Evolutionary conservation across 2,113 vertebrate genomes (phyloP).

Genomic region (Centropristis striata): DNA sequence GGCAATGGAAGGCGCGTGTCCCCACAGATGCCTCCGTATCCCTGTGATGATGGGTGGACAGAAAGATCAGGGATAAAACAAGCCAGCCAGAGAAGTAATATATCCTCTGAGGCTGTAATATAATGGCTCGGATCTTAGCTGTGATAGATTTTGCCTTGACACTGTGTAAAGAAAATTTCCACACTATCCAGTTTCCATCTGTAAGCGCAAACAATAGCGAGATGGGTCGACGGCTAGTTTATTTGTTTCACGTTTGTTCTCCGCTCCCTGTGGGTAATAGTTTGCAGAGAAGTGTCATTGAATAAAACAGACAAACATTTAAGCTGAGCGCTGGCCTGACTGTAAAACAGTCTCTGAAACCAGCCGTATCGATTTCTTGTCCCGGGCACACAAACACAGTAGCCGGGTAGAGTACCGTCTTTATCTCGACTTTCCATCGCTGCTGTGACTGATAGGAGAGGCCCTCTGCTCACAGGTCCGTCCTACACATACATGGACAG

Average conservation of each 20-base stretch:
- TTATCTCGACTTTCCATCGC: constrained; percentile 83
- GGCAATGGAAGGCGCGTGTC: constrained; percentile 56
- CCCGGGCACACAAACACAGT: constrained; percentile 81
- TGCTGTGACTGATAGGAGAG: constrained; percentile 79
- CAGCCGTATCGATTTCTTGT: constrained; percentile 86
- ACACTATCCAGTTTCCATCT: constrained; percentile 80
- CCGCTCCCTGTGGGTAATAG: constrained; percentile 79
- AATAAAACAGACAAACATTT: constrained; percentile 88
- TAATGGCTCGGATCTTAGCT: constrained; percentile 77
- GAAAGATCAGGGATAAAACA: constrained; percentile 83
- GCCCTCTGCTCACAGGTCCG: constrained; percentile 73
- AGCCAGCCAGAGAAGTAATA: constrained; percentile 76
- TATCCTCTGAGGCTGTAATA: constrained; percentile 80
- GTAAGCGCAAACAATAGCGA: constrained; percentile 78
- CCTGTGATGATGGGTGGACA: constrained; percentile 70
- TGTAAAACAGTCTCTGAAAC: constrained; percentile 85
- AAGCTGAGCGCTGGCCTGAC: constrained; percentile 80
- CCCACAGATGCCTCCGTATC: constrained; percentile 66
- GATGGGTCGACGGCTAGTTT: constrained; percentile 72
- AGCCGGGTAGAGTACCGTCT: constrained; percentile 77
- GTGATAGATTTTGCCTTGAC: constrained; percentile 81
- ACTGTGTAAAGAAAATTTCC: constrained; percentile 76
- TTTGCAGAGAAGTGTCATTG: constrained; percentile 85
- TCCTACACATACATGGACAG: constrained; percentile 70
- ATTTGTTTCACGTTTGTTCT: constrained; percentile 85